Base-by-base conservation (phyloP, 2,797 vertebrate species). In the Peromyscus eremicus region DNA sequence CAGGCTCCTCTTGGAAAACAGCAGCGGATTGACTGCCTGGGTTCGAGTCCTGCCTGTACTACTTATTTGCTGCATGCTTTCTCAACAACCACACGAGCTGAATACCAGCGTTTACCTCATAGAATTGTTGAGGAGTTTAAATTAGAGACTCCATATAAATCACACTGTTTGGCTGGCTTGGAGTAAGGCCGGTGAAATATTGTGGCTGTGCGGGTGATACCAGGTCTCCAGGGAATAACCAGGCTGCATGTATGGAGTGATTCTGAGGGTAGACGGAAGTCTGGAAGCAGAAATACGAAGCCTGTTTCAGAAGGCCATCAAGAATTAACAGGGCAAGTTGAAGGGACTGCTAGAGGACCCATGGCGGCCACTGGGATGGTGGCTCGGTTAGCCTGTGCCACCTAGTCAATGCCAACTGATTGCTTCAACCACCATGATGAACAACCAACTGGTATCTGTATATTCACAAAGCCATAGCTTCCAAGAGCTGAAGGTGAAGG, bases 401-500 rank as follows among this genome's bases (percentile, higher is more conserved):
- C n/a, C n/a, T 55, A 37, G 55, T 76, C 75, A 84, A 43, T 76
- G 11, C 79, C 62, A 95, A 70, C 57, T 77, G 81, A 73, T 77
- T 66, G 77, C 55, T 82, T 70, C 9, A 81, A 85, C 3, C 16
- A 52, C 90, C 40, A 29, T 46, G 29, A 75, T 93, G 86, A 84
- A 46, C 57, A 83, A 46, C 64, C 55, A 80, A 64, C 32, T 25
- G 64, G 77, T 91, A 80, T 89, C 66, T 66, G 34, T 8, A n/a
- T 87, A 57, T 71, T 90, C 19, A 88, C 64, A 92, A 87, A 60
- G 84, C 91, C 49, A 40, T 62, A 94, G n/a, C 34, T 60, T 91
- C 83, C 82, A 70, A 92, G 81, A 96, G 19, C 76, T 75, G 60
- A 81, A 95, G 57, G 11, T 75, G 60, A 84, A 95, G 49, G 11